Evolutionary conservation across 2,113 vertebrate genomes (phyloP).

Genomic region (Heterotilapia buettikoferi): DNA sequence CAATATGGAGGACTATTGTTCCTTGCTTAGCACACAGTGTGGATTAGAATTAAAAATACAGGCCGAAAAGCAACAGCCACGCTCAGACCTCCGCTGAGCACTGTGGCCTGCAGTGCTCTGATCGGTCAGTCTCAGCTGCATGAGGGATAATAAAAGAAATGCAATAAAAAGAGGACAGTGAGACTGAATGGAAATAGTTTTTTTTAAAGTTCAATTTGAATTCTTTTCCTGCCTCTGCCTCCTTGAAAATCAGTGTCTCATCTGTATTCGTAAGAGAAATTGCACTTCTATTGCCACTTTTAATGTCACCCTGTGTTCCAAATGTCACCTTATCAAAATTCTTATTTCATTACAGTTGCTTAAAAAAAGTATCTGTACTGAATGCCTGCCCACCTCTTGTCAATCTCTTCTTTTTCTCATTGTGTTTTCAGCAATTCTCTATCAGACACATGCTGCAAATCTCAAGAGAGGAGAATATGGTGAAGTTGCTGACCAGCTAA

Average conservation of each 20-base stretch:
- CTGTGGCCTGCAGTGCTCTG: background rate
- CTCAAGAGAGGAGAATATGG: background rate
- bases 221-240: background rate
- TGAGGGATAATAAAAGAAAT: background rate
- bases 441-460: background rate
- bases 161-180: background rate
- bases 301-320: background rate
- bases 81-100: background rate
- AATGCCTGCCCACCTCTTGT: background rate
- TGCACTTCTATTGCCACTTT: background rate
- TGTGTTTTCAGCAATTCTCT: background rate
- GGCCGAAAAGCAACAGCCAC: background rate
- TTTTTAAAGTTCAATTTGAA: background rate
- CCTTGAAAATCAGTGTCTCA: background rate
- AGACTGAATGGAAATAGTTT: background rate
- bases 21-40: background rate
- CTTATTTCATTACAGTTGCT: background rate
- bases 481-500: background rate
- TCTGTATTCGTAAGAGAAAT: background rate
- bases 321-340: background rate
- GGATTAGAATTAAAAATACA: background rate
- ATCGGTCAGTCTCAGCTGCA: background rate
- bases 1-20: background rate
- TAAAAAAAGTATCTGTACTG: background rate
- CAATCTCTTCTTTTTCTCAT: background rate